Percentiles rank a stretch among this genome's conserved stretches.
These are phyloP conservation scores for Mechanitis mazaeus DNA, from an alignment of 2,888 invertebrate species.

Conservation along the genomic window DNA sequence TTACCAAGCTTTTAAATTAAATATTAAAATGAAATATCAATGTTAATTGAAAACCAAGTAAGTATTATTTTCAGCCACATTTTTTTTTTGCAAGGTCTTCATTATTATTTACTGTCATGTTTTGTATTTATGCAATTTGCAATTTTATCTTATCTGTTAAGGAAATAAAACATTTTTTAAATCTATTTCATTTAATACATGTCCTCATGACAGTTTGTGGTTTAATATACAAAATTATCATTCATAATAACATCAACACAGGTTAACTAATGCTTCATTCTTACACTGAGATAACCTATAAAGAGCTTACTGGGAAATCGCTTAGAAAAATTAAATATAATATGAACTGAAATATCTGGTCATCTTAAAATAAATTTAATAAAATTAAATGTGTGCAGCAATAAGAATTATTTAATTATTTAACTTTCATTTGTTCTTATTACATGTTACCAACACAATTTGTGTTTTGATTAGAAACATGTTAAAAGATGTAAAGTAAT, in stretches of 20 bases:
- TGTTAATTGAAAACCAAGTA: too few species aligned
- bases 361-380: too few species aligned
- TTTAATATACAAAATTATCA: slow-evolving; percentile 71
- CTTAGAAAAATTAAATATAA: background rate
- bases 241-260: slow-evolving; percentile 55
- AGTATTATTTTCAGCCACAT: too few species aligned
- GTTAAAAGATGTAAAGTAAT: background rate
- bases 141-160: background rate
- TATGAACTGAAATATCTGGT: slow-evolving; percentile 29
- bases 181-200: slow-evolving; percentile 70
- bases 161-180: slow-evolving; percentile 41
- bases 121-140: too few species aligned
- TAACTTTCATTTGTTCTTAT: too few species aligned
- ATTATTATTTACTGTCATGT: too few species aligned
- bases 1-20: too few species aligned
- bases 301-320: slow-evolving; percentile 5
- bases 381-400: too few species aligned
- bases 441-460: too few species aligned
- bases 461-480: background rate
- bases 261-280: slow-evolving; percentile 42
- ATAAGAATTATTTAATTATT: too few species aligned
- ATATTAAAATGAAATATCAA: too few species aligned
- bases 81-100: too few species aligned
- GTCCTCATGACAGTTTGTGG: slow-evolving; percentile 65
- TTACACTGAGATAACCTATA: slow-evolving; percentile 15